Evolutionary conservation across 1,140 invertebrate species (phyloP), one percentile per base, ranked within the genome.

Genomic region (Drosophila sproati): DNA sequence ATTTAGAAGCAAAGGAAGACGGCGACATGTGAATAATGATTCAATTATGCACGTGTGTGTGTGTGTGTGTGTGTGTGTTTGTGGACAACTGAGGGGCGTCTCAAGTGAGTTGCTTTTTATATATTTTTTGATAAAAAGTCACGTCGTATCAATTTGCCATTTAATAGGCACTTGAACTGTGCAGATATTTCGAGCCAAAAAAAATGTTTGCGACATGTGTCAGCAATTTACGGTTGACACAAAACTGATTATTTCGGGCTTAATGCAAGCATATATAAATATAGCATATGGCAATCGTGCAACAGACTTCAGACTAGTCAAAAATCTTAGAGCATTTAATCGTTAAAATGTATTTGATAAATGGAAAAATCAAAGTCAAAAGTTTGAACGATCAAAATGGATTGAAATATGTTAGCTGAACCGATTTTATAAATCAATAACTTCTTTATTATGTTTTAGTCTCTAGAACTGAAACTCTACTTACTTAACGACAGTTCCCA

Each of bases 131-230:
- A 70, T 62, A 62, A 85, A 91, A 91, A 91, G 88, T 91, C 88
- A 91, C 88, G 88, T 91, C 78, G 78, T 77, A 91, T 83, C 82
- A 91, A 91, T 91, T 91, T 91, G 88, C 88, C 72, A 85, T 88
- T 91, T 88, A 91, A 91, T 91, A 91, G 82, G 80, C 87, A 82
- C 87, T 91, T 82, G 76, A 87, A 77, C 68, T 82, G 55, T 61
- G 78, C 10, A 78, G 57, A 69, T 37, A 77, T 37, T 37, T 20
- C 20, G 20, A 20, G 20, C 20, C 20, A 41, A 55, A 31, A 57
- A 57, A 51, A 45, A 50, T 5, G 35, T 51, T 47, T 43, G 10
- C 10, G 39, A 35, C 78, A 77, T 86, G 78, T 82, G 82, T 67
- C 78, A 66, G 10, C 82, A 85, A 85, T 85, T 85, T 86, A 60